Base-by-base conservation (phyloP, 2,113 vertebrate genomes). In the Naja naja region DNA sequence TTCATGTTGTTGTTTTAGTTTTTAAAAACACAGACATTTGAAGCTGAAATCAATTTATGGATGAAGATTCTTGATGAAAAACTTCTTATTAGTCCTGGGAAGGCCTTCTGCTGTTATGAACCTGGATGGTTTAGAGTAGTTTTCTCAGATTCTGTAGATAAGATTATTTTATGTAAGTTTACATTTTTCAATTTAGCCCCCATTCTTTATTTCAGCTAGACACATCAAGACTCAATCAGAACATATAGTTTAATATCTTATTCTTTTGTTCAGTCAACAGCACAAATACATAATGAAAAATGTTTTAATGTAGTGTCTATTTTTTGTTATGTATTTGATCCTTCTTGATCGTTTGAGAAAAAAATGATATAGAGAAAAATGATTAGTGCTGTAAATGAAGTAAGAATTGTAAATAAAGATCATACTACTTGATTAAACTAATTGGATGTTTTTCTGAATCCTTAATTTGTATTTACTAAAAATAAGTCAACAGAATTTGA, bases 31-130 rank as follows among this genome's bases (percentile, higher is more conserved):
- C 94, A 96, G 90, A 96, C 95, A 16, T 95, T 95, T 94, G 96
- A 95, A 94, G 93, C 96, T 0, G 58, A 97, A 93, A 95, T 93
- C 39, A 94, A 97, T 30, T 89, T 97, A 87, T 95, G 94, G 95
- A 85, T 93, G 92, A 95, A 93, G 52, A 92, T 97, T 85, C 93
- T 95, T 25, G 56, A 94, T 43, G 93, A 92, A 91, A 96, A 96
- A 87, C 85, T 96, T 81, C 93, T 93, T 45, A 96, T 95, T 87
- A 95, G 94, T 90, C 92, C 94, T 55, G 94, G 93, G 45, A 95
- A 96, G 94, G 93, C 90, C 55, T 97, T 96, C 94, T 90, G 85
- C 22, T 96, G 93, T 74, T 89, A 94, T 27, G 93, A 97, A 93
- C 95, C 94, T 85, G 95, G 94, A 54, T 97, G 93, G 95, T 94